Conservation (phyloP, 2,888 invertebrate genomes). For the Phengaris arion region DNA sequence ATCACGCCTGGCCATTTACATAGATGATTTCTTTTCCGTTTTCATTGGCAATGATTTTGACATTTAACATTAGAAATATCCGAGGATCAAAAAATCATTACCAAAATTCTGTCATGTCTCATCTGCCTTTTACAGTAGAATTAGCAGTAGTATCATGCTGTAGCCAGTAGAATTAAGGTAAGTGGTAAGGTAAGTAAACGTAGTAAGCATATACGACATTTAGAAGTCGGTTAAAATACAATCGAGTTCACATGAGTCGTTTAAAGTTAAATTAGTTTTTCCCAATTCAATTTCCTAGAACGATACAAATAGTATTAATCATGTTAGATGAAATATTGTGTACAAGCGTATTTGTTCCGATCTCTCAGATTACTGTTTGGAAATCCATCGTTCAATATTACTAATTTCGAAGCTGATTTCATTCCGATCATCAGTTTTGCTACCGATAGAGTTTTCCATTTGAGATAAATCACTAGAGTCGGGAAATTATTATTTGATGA, state of each 20-base stretch:
- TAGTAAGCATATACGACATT: neutral
- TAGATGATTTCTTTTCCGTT: slow-evolving; percentile 56
- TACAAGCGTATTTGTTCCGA: neutral
- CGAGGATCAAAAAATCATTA: slow-evolving; percentile 50
- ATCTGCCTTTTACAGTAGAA: slow-evolving; percentile 64
- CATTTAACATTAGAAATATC: slow-evolving; percentile 31
- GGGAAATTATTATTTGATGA: neutral
- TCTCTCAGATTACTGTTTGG: slow-evolving; percentile 16
- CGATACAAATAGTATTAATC: slow-evolving; percentile 3
- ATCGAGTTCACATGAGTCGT: neutral
- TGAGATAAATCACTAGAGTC: slow-evolving; percentile 1
- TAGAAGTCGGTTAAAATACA: neutral
- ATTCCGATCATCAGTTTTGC: neutral
- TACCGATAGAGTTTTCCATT: slow-evolving; percentile 1
- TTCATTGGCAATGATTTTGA: slow-evolving; percentile 61
- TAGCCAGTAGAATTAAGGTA: slow-evolving; percentile 17
- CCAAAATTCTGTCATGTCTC: slow-evolving; percentile 55
- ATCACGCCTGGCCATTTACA: slow-evolving; percentile 61
- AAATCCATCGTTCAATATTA: slow-evolving; percentile 20
- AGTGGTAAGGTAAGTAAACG: slow-evolving; percentile 48
- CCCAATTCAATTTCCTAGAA: neutral
- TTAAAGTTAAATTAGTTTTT: slow-evolving; percentile 4
- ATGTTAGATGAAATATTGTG: neutral
- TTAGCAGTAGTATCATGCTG: slow-evolving; percentile 60
- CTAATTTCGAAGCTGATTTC: slow-evolving; percentile 6